Evolutionary conservation across 2,888 invertebrate species (phyloP).

Genomic region (Oxyteleia sp.): DNA sequence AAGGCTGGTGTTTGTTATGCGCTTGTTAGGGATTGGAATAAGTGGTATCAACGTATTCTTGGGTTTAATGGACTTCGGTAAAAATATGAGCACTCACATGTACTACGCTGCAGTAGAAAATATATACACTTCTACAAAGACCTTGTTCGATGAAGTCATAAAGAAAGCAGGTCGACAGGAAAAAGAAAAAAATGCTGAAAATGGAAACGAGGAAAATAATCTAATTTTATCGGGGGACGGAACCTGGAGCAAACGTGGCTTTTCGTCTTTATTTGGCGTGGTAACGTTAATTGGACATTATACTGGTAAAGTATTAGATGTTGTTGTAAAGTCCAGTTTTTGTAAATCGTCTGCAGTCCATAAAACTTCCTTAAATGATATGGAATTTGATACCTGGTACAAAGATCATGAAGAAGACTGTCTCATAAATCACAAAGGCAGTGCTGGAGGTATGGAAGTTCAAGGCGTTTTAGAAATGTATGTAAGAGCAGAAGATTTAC

Average conservation of each 20-base stretch:
- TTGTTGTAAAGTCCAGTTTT: neutral
- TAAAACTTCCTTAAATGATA: neutral
- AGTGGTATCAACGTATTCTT: slow-evolving; percentile 16
- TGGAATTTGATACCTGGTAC: neutral
- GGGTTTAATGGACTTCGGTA: slow-evolving; percentile 42
- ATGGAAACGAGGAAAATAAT: no score
- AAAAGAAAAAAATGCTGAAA: no score
- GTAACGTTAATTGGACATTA: neutral
- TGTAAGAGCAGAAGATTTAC: slow-evolving; percentile 1
- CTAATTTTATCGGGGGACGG: slow-evolving; percentile 70
- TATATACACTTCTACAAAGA: neutral
- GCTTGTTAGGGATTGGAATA: slow-evolving; percentile 28
- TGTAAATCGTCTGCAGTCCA: neutral
- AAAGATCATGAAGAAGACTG: slow-evolving; percentile 15
- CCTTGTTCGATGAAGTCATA: no score
- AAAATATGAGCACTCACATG: no score
- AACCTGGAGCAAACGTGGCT: slow-evolving; percentile 53
- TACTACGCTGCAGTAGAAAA: slow-evolving; percentile 3
- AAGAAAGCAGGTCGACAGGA: no score
- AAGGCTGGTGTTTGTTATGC: slow-evolving; percentile 23
- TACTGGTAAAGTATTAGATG: neutral
- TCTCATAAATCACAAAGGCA: slow-evolving; percentile 29
- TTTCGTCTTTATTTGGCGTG: neutral
- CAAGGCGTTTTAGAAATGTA: slow-evolving; percentile 5
- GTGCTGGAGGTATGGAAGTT: slow-evolving; percentile 43